Percentiles rank a stretch among this genome's conserved stretches.
phyloP scores from a whole-genome alignment of 1,140 invertebrate genomes.

The Leptopilina clavipes region DNA sequence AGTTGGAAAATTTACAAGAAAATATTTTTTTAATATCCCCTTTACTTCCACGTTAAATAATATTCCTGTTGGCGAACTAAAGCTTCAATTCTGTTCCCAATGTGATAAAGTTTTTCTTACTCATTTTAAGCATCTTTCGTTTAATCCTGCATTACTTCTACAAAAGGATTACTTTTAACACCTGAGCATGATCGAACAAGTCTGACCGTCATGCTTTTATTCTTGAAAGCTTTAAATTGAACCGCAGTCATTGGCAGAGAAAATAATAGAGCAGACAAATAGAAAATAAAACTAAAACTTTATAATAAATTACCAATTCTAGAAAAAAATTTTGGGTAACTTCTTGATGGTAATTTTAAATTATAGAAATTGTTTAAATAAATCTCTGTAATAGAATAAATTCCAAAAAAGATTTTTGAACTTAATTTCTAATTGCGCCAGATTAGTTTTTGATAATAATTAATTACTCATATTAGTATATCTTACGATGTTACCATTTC shows the following conservation, averaged over 20 bases:
- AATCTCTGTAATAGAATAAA: too few relatives aligned
- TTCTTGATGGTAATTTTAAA: too few relatives aligned
- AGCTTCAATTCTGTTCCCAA: background rate
- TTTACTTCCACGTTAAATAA: background rate
- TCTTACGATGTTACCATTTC: too few relatives aligned
- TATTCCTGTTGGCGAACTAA: background rate
- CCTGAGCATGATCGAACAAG: conserved; percentile 12
- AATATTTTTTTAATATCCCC: background rate
- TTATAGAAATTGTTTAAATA: too few relatives aligned
- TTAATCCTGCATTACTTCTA: conserved; percentile 17
- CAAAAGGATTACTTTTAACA: conserved; percentile 10
- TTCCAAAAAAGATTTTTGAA: too few relatives aligned
- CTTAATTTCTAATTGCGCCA: too few relatives aligned
- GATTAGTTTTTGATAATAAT: too few relatives aligned
- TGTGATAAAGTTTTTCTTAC: background rate
- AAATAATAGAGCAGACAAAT: background rate
- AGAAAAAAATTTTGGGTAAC: too few relatives aligned
- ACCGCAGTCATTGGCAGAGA: conserved; percentile 40
- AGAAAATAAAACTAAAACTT: too few relatives aligned
- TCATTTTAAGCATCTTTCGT: conserved; percentile 20
- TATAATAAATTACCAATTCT: too few relatives aligned
- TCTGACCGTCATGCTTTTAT: background rate
- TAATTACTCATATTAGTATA: too few relatives aligned
- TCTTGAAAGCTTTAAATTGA: conserved; percentile 53
- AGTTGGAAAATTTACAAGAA: too few relatives aligned